Evolutionary conservation across 1,140 invertebrate genomes (phyloP).

Genomic region (Cotesia typhae): DNA sequence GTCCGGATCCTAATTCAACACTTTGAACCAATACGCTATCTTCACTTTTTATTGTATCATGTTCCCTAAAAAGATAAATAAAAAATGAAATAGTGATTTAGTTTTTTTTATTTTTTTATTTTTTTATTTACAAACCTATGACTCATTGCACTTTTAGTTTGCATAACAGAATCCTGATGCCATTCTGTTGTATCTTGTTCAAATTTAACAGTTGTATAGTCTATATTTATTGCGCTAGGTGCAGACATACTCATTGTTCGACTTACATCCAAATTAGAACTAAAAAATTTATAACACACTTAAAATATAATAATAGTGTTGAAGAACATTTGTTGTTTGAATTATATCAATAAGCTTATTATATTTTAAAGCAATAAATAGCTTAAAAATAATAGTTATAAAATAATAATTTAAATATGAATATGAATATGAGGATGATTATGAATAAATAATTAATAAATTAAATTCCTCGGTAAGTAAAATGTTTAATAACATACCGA

Average conservation of each 20-base stretch:
- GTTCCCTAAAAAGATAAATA: conserved; percentile 49
- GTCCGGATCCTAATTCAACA: conserved; percentile 64
- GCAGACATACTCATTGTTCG: conserved; percentile 82
- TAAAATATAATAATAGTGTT: conserved; percentile 5
- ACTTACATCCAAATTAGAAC: conserved; percentile 72
- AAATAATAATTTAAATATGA: neutral
- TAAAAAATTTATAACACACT: conserved; percentile 43
- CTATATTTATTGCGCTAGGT: conserved; percentile 85
- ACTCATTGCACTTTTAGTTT: conserved; percentile 59
- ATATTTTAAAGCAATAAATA: conserved; percentile 26
- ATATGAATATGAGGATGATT: neutral
- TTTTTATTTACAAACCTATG: conserved; percentile 52
- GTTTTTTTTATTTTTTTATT: conserved; percentile 15
- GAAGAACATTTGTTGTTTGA: neutral
- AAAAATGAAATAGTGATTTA: conserved; percentile 13
- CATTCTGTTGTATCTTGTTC: conserved; percentile 63
- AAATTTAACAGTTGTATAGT: conserved; percentile 76
- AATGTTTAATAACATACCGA: conserved; percentile 55
- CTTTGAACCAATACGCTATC: conserved; percentile 66
- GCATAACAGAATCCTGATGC: conserved; percentile 49
- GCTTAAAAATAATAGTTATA: neutral
- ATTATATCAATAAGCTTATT: too few species aligned
- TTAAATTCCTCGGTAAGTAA: conserved; percentile 5
- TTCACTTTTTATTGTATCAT: conserved; percentile 61
- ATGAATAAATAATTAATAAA: conserved; percentile 8